Evolutionary conservation across 2,888 invertebrate genomes (phyloP).

Genomic region (Pachymerium ferrugineum): DNA sequence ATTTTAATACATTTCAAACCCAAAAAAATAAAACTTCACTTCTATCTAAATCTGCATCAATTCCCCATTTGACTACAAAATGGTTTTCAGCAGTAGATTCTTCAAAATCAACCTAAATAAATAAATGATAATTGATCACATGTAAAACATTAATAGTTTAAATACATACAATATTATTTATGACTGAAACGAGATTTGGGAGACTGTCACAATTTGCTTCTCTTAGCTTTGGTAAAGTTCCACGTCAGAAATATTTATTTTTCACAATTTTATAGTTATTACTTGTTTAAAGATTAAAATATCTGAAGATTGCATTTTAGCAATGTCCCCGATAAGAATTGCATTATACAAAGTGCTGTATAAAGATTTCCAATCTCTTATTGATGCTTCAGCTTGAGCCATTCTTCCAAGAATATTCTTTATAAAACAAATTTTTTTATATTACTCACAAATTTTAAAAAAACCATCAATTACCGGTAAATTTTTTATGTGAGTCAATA

Average conservation of each 20-base stretch:
- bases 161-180: constrained; percentile 32
- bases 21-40: constrained; percentile 4
- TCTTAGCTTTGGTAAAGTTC: constrained; percentile 20
- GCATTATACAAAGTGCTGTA: constrained; percentile 66
- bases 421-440: neutral
- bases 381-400: constrained; percentile 57
- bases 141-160: neutral
- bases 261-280: constrained; percentile 18
- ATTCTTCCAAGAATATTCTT: constrained; percentile 61
- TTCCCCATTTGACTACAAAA: constrained; percentile 34
- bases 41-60: constrained; percentile 34
- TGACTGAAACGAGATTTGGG: constrained; percentile 26
- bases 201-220: constrained; percentile 12
- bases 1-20: neutral
- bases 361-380: constrained; percentile 64
- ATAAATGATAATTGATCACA: neutral
- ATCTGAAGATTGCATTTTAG: constrained; percentile 52
- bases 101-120: constrained; percentile 34
- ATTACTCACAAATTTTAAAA: neutral
- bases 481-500: constrained; percentile 58
- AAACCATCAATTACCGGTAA: constrained; percentile 53
- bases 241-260: neutral
- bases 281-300: constrained; percentile 55
- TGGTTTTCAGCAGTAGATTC: constrained; percentile 29
- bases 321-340: constrained; percentile 62